A percentile compares a stretch with the other conserved stretches of the same genome.
phyloP scores from a whole-genome alignment of 2,113 vertebrate genomes.

The Oceanites oceanicus region DNA sequence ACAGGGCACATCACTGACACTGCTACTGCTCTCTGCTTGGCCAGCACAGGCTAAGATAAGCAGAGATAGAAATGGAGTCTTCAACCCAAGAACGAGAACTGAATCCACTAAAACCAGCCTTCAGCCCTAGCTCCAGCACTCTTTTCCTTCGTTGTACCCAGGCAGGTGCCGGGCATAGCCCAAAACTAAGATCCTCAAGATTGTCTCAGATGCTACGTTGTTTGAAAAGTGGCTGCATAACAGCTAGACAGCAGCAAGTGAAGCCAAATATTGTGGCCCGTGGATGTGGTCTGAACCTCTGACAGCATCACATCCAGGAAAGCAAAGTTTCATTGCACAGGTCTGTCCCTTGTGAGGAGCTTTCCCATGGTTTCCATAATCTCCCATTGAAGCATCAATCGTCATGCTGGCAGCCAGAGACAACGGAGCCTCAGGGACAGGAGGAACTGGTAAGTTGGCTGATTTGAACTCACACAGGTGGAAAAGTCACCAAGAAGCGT shows the following conservation, averaged over 20 bases:
- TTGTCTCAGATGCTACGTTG: not conserved
- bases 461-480: not conserved
- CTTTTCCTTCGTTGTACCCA: not conserved
- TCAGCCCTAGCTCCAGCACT: not conserved
- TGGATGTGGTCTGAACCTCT: not conserved
- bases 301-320: not conserved
- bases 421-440: not conserved
- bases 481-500: not conserved
- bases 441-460: not conserved
- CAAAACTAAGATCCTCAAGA: not conserved
- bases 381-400: not conserved
- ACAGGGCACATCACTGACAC: not conserved
- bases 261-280: not conserved
- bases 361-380: not conserved
- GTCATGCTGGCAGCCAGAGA: not conserved
- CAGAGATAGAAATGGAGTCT: not conserved
- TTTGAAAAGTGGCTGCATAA: not conserved
- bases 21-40: not conserved
- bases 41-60: not conserved
- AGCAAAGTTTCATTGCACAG: not conserved
- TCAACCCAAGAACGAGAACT: not conserved
- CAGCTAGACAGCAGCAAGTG: not conserved
- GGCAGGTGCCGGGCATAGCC: accelerated
- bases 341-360: not conserved
- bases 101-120: not conserved